Base-by-base conservation (phyloP, 2,888 invertebrate genomes). In the Watsonalla cultraria region DNA sequence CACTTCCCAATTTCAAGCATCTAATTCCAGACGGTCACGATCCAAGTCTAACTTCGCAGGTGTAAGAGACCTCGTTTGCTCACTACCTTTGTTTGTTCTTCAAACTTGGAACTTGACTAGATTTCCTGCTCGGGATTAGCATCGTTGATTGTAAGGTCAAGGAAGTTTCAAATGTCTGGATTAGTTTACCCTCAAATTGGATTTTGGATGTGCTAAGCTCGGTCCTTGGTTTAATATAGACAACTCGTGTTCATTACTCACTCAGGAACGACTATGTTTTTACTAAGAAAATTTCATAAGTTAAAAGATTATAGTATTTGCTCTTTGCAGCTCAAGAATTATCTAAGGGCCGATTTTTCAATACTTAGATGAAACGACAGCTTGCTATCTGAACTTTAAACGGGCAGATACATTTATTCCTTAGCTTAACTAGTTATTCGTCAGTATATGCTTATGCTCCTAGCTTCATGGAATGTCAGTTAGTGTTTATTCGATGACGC, bases 131-230 rank as follows among this genome's bases (percentile, higher is more conserved):
- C 69, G 61, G 63, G 65, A 84, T 85, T 81, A 82, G 78, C 80
- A 79, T 83, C 70, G 65, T 66, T 77, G 75, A 78, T 78, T 76
- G 76, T 73, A 68, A 72, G 80, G 78, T 76, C 77, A 76, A 68
- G 66, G 55, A 63, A 68, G 62, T 68, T 66, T 62, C 63, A 56
- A 56, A 59, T 60, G 64, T 63, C 61, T 52, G 64, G 66, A 69
- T 68, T 70, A 67, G 68, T 64, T 63, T 54, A 49, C 46, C 51
- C 59, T 55, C 52, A 54, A 57, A 53, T 61, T 59, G 47, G 52
- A 52, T 54, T 52, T 56, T 45, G 7, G 48, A 34, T 48, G 9
- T 14, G 37, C 14, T 15, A 15, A 49, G 15, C 5, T 39, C 7
- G 33, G 33, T 37, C 49, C 13, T 4, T 34, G 35, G 47, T 47